Conservation (phyloP, 1,140 invertebrate species). For the Apis laboriosa region DNA sequence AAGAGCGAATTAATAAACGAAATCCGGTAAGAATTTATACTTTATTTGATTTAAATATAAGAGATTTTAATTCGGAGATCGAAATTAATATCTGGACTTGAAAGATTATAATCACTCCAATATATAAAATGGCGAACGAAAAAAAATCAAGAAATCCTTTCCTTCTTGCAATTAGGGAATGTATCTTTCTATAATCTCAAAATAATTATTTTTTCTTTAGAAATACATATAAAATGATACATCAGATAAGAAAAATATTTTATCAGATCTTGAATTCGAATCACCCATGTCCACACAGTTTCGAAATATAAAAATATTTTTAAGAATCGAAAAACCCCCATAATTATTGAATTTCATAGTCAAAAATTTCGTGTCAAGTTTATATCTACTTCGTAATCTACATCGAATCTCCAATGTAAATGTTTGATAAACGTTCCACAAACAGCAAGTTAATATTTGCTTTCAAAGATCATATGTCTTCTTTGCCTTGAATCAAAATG, state of each 20-base stretch:
- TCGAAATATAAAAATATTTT: neutral
- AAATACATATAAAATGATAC: neutral
- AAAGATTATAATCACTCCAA: neutral
- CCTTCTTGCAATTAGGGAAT: neutral
- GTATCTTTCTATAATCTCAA: neutral
- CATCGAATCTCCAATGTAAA: conserved; percentile 15
- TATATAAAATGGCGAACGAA: neutral
- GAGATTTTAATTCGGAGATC: neutral
- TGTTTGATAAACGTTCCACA: conserved; percentile 28
- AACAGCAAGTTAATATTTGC: conserved; percentile 32
- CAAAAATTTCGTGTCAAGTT: neutral
- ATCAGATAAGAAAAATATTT: conserved; percentile 1
- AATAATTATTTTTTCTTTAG: neutral
- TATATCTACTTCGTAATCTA: conserved; percentile 9
- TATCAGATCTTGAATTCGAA: neutral
- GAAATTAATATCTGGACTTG: too few relatives aligned
- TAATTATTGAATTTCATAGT: too few relatives aligned
- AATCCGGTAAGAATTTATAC: too few relatives aligned
- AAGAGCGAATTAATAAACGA: conserved; percentile 3
- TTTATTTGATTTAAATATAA: neutral
- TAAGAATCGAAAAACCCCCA: neutral
- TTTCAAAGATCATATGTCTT: neutral
- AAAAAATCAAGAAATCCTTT: neutral
- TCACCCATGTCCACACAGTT: neutral
- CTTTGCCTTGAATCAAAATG: conserved; percentile 6